Percentiles rank a stretch among this genome's conserved stretches.
Conservation (phyloP, 2,888 invertebrate species). For the Phyto melanocephala region DNA sequence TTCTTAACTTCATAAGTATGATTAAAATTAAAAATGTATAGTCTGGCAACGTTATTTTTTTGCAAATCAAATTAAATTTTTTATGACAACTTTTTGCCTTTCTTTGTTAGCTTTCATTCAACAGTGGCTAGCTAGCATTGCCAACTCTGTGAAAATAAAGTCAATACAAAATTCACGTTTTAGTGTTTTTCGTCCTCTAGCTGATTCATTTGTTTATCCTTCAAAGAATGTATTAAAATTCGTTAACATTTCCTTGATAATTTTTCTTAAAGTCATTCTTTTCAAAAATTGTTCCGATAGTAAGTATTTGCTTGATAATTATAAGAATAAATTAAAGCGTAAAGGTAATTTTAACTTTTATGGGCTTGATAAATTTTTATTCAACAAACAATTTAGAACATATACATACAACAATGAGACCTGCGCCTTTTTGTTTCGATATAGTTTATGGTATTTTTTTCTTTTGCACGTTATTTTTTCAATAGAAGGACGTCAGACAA, state of each 20-base stretch:
- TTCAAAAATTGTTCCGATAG: background rate
- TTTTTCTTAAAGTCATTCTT: background rate
- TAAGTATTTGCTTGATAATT: constrained; percentile 9
- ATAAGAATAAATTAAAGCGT: background rate
- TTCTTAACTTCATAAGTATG: too few species aligned
- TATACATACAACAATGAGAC: constrained; percentile 45
- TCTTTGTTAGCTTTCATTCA: background rate
- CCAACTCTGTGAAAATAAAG: background rate
- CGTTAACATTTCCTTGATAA: constrained; percentile 4
- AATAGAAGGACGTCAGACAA: constrained; percentile 59
- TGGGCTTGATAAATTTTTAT: background rate
- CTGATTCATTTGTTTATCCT: constrained; percentile 52
- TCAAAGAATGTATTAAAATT: constrained; percentile 23
- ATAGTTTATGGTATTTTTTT: constrained; percentile 46
- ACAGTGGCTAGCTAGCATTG: background rate
- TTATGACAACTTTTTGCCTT: background rate
- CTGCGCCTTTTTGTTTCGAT: constrained; percentile 54
- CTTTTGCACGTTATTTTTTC: constrained; percentile 7
- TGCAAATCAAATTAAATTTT: background rate
- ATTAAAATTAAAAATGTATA: too few species aligned
- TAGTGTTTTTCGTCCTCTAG: constrained; percentile 7
- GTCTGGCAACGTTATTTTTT: background rate
- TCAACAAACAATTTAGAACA: constrained; percentile 22
- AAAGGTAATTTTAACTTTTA: too few species aligned
- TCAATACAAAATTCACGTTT: background rate